These are phyloP conservation scores for Atta texana DNA, from an alignment of 1,140 invertebrate species.

Conservation along the genomic window DNA sequence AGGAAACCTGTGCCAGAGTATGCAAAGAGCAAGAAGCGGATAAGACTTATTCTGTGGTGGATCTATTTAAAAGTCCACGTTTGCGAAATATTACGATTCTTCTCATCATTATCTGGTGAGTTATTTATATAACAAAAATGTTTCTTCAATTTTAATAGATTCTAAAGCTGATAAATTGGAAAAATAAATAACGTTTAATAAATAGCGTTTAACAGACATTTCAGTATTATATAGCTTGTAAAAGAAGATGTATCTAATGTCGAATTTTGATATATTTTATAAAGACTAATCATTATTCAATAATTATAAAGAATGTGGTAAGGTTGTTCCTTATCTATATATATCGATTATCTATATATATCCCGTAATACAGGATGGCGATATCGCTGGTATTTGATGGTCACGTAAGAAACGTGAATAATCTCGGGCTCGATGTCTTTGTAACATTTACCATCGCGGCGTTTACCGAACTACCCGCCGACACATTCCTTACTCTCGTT, in stretches of 20 bases:
- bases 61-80: slow-evolving; percentile 92
- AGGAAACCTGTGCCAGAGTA: slow-evolving; percentile 89
- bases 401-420: slow-evolving; percentile 93
- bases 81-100: slow-evolving; percentile 91
- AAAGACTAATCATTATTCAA: slow-evolving; percentile 19
- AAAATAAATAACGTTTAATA: background rate
- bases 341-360: background rate
- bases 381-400: slow-evolving; percentile 95
- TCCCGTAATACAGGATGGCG: slow-evolving; percentile 88
- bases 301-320: background rate
- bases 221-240: background rate
- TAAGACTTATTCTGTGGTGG: slow-evolving; percentile 91
- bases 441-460: slow-evolving; percentile 94
- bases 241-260: background rate
- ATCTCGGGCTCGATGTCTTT: slow-evolving; percentile 93
- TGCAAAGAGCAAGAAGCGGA: slow-evolving; percentile 90
- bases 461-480: slow-evolving; percentile 93
- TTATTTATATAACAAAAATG: background rate
- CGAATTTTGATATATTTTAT: background rate
- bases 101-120: slow-evolving; percentile 92
- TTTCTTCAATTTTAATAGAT: background rate
- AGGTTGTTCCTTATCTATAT: background rate
- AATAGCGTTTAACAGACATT: background rate
- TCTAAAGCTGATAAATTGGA: background rate
- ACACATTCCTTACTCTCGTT: slow-evolving; percentile 92